phyloP scores from a whole-genome alignment of 2,888 invertebrate species.

The Synergus gifuensis region DNA sequence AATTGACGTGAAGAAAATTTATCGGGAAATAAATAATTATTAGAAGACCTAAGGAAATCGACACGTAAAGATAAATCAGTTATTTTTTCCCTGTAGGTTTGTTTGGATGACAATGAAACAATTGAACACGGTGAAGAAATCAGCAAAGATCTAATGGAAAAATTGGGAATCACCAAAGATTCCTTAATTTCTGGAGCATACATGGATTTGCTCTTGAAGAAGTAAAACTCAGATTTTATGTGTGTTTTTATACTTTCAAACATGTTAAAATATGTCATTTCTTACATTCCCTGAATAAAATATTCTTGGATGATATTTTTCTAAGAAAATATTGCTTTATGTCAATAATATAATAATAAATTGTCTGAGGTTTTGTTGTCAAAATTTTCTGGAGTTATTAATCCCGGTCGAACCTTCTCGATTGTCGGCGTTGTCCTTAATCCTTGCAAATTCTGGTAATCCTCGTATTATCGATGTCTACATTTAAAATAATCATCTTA shows the following conservation, averaged over 20 bases:
- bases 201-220: conserved; percentile 82
- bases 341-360: no score
- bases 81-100: conserved; percentile 79
- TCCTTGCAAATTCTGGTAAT: no score
- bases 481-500: no score
- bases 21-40: no score
- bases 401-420: no score
- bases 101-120: conserved; percentile 83
- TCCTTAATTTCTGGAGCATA: conserved; percentile 88
- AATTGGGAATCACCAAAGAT: conserved; percentile 82
- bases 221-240: conserved; percentile 2
- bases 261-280: background rate
- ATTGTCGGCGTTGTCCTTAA: no score
- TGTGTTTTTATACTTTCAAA: background rate
- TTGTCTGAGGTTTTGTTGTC: background rate
- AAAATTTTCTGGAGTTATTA: background rate
- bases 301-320: background rate
- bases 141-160: conserved; percentile 84
- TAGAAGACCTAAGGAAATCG: background rate
- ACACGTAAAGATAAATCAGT: background rate
- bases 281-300: background rate
- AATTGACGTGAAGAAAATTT: background rate
- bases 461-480: no score
- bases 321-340: background rate
- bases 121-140: conserved; percentile 85